Percentiles rank a stretch among this genome's conserved stretches.
These are phyloP conservation scores for Aplodontia rufa DNA, from an alignment of 2,113 vertebrate genomes.

Conservation along the genomic window DNA sequence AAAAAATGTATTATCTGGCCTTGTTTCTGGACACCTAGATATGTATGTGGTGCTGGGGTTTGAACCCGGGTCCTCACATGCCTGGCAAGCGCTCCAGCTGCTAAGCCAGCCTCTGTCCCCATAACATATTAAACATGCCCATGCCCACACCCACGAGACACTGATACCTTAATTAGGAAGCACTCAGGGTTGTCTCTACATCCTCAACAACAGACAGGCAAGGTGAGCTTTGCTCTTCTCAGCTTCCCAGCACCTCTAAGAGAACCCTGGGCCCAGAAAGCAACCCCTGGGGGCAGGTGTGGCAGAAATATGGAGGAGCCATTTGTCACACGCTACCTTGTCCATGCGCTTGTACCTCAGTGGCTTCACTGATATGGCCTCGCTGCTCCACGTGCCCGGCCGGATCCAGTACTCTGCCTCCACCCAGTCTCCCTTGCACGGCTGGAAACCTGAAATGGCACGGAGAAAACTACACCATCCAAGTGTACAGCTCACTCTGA, in stretches of 20 bases:
- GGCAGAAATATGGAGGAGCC: not conserved
- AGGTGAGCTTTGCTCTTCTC: not conserved
- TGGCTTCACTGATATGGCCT: conserved; percentile 90
- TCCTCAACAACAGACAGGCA: not conserved
- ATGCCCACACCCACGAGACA: too few species aligned
- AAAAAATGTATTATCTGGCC: too few species aligned
- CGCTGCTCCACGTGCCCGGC: conserved; percentile 86
- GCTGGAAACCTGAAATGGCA: conserved; percentile 87
- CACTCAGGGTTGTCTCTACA: accelerated
- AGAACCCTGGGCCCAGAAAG: not conserved
- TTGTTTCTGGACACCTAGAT: too few species aligned
- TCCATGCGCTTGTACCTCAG: conserved; percentile 92
- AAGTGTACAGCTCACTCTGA: too few species aligned
- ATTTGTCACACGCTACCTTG: conserved; percentile 80
- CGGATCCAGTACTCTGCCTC: conserved; percentile 92
- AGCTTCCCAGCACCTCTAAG: not conserved
- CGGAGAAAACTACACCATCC: not conserved
- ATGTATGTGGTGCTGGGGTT: too few species aligned
- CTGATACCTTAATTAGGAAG: too few species aligned
- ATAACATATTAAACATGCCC: not conserved
- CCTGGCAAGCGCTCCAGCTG: too few species aligned
- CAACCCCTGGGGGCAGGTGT: not conserved
- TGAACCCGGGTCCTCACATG: too few species aligned
- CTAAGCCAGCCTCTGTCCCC: not conserved
- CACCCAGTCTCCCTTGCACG: conserved; percentile 95